Evolutionary conservation across 2,797 vertebrate species (phyloP), one percentile per base, ranked within the genome.

Genomic region (Silurus lanzhouensis): DNA sequence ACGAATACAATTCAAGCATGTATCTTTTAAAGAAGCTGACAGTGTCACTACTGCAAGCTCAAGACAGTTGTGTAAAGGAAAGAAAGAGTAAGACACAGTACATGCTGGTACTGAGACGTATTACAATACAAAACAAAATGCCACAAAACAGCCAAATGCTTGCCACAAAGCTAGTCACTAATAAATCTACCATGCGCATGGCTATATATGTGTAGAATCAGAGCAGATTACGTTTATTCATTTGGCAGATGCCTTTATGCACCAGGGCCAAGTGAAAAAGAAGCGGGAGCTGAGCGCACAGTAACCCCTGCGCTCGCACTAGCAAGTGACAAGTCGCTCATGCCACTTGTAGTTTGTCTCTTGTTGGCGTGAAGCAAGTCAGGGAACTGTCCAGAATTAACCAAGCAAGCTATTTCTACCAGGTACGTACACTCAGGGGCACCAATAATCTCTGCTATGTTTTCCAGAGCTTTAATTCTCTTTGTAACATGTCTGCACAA

Each of bases 181-280:
- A 48, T 44, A 63, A 79, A 46, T 79, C 12, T 63, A 61, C 6
- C 3, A 22, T 63, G 38, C 44, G 76, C 22, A 1, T 20, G 3
- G 31, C 38, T 15, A 7, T 61, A 17, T 78, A 14, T 22, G 58
- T 78, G 57, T 78, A 63, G 20, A 79, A 79, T 79, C 58, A 63
- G 74, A 55, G 71, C 22, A 74, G 72, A 75, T 75, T 75, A 55
- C 48, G 27, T 75, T 75, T 55, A 75, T 55, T 55, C 48, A 55
- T 75, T 75, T 60, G 75, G 57, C 27, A 60, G 9, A 61, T 61
- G 57, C 4, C 57, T 31, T 60, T 78, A 78, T 13, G 2, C 27
- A 78, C 60, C 3, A 6, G 13, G 57, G 75, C 27, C 17, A 38
- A 38, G 27, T 60, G 27, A 78, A 10, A 78, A 78, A 38, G 9